phyloP scores from a whole-genome alignment of 1,140 invertebrate genomes.

The Oscheius sp. region DNA sequence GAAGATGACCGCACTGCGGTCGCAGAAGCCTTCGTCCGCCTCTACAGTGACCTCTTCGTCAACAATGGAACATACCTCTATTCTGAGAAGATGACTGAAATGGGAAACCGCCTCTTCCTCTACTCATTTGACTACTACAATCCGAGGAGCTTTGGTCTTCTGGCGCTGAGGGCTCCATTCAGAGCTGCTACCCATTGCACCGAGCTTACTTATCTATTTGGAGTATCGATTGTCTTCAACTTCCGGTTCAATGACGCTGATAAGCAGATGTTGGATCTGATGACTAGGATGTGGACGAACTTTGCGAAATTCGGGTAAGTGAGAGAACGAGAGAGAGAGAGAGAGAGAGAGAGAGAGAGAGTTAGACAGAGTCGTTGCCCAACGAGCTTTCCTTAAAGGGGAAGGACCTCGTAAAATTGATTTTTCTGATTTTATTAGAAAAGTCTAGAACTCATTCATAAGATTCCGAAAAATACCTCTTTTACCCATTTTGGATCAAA shows the following conservation, averaged over 20 bases:
- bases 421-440: too few species aligned
- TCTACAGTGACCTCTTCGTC: constrained; percentile 38
- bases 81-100: constrained; percentile 27
- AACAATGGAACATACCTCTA: constrained; percentile 32
- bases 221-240: constrained; percentile 77
- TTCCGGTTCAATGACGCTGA: constrained; percentile 77
- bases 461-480: too few species aligned
- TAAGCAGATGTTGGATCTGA: constrained; percentile 74
- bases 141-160: constrained; percentile 70
- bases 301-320: constrained; percentile 84
- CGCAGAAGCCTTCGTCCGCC: constrained; percentile 19
- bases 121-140: constrained; percentile 93
- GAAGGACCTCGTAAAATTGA: too few species aligned
- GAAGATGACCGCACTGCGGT: constrained; percentile 20
- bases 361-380: too few species aligned
- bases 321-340: background rate
- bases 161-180: constrained; percentile 86
- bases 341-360: too few species aligned
- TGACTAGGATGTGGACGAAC: constrained; percentile 91
- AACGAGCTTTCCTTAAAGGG: too few species aligned
- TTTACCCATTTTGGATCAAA: too few species aligned
- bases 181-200: constrained; percentile 89
- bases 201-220: constrained; percentile 88
- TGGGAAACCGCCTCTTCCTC: constrained; percentile 63
- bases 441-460: too few species aligned